phyloP scores from a whole-genome alignment of 2,888 invertebrate species.

The Acanthopleura granulata region DNA sequence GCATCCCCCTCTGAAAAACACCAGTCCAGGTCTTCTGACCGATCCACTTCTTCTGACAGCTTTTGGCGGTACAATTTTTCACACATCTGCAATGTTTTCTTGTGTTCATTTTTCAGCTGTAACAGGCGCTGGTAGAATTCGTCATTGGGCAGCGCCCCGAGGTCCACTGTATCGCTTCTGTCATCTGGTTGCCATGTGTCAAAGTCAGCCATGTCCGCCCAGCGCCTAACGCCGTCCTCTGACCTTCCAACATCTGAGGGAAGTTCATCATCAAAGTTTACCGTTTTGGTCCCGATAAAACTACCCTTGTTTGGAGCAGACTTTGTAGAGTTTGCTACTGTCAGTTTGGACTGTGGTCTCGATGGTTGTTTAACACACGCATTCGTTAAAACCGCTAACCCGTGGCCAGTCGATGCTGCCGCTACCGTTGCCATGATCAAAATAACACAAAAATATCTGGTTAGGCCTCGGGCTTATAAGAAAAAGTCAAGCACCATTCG shows the following conservation, averaged over 20 bases:
- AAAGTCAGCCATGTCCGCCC: background rate
- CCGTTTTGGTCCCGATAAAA: constrained; percentile 24
- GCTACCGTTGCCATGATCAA: constrained; percentile 65
- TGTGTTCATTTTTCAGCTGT: constrained; percentile 63
- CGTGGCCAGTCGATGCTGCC: constrained; percentile 53
- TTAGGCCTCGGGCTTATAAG: background rate
- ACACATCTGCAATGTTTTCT: constrained; percentile 60
- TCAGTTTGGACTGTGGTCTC: constrained; percentile 55
- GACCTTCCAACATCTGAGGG: background rate
- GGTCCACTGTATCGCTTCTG: constrained; percentile 26
- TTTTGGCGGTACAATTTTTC: constrained; percentile 63
- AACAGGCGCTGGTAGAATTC: constrained; percentile 62
- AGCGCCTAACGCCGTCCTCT: too few species aligned
- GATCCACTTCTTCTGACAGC: constrained; percentile 21
- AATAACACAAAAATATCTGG: background rate
- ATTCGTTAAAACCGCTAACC: constrained; percentile 62
- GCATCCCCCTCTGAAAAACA: background rate
- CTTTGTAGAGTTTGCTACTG: constrained; percentile 47
- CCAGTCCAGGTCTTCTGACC: background rate
- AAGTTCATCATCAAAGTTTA: constrained; percentile 24
- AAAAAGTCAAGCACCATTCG: too few species aligned
- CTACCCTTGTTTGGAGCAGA: constrained; percentile 13
- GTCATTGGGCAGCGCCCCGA: constrained; percentile 54
- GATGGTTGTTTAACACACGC: constrained; percentile 61
- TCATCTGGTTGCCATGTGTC: background rate